Base-by-base conservation (phyloP, 2,113 vertebrate genomes). In the Ciconia stormi region DNA sequence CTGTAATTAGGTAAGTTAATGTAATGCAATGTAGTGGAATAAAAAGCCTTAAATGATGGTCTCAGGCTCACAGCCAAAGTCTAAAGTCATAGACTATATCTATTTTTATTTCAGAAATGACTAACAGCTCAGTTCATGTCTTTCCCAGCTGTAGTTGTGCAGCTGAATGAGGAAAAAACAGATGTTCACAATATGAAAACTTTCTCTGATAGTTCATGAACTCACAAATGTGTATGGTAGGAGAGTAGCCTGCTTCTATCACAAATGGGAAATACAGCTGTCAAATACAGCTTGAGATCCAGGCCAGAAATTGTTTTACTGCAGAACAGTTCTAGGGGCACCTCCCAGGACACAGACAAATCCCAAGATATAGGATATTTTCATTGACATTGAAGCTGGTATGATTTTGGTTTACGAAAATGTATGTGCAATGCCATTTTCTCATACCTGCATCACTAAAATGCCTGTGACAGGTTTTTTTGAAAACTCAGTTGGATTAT, bases 141-240 rank as follows among this genome's bases (percentile, higher is more conserved):
- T 96, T 97, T 96, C 78, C 61, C 94, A 95, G 90, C 82, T 96
- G 95, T 89, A 89, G 42, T 7, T 91, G 42, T 84, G 53, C 63
- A 93, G 52, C 67, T 73, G 76, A 96, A 93, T 86, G 56, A 34
- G 77, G 29, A 67, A 96, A 95, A 95, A 73, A 11, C 96, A 96
- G 94, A 96, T 96, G 92, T 95, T 95, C 63, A 58, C 69, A 91
- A 78, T 89, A 89, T 73, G 70, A 87, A 93, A 91, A 95, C 90
- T 97, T 96, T 95, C 96, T 96, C 82, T 87, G 70, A 52, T 56
- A 96, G 92, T 96, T 97, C 97, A 96, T 80, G 94, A 97, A 96
- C 94, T 97, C 96, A 96, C 89, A 80, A 93, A 87, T 40, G 77
- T 69, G 38, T 72, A 65, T 58, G 27, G 32, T 67, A 96, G 46